Percentiles rank a stretch among this genome's conserved stretches.
Conservation (phyloP, 2,888 invertebrate species). For the Meghimatium bilineatum region DNA sequence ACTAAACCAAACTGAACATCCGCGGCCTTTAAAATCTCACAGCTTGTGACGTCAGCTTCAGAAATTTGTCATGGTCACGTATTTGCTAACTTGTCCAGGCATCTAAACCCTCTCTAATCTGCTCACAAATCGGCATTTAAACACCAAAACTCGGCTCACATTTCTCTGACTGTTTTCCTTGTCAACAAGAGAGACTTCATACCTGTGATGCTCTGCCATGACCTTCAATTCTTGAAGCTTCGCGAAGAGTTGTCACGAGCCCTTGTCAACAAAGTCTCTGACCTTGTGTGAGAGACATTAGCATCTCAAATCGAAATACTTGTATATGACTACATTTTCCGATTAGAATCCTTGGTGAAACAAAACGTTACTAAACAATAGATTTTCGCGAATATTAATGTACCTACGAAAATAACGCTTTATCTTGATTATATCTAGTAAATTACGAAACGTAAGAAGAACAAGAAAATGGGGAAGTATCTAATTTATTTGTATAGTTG, state of each 20-base stretch:
- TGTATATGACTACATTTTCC: no score
- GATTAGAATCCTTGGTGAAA: no score
- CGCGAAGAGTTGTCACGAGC: background rate
- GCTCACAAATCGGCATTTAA: slow-evolving; percentile 28
- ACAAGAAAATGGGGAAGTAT: no score
- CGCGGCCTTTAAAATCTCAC: background rate
- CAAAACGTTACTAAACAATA: no score
- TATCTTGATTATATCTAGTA: no score
- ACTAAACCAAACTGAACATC: background rate
- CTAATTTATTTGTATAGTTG: no score
- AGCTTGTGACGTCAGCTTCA: background rate
- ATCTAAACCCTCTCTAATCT: background rate
- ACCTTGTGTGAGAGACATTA: slow-evolving; percentile 3
- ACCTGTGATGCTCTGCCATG: background rate
- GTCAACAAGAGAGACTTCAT: slow-evolving; percentile 17
- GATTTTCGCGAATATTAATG: no score
- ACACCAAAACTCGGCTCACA: background rate
- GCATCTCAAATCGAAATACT: background rate
- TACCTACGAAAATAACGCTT: no score
- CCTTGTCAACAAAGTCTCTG: background rate
- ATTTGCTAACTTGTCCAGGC: slow-evolving; percentile 1
- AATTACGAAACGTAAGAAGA: no score
- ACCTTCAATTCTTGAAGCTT: slow-evolving; percentile 5
- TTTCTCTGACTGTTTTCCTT: slow-evolving; percentile 8
- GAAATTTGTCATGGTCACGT: background rate